Evolutionary conservation across 1,140 invertebrate genomes (phyloP), one percentile per base, ranked within the genome.

Genomic region (Tribolium castaneum): DNA sequence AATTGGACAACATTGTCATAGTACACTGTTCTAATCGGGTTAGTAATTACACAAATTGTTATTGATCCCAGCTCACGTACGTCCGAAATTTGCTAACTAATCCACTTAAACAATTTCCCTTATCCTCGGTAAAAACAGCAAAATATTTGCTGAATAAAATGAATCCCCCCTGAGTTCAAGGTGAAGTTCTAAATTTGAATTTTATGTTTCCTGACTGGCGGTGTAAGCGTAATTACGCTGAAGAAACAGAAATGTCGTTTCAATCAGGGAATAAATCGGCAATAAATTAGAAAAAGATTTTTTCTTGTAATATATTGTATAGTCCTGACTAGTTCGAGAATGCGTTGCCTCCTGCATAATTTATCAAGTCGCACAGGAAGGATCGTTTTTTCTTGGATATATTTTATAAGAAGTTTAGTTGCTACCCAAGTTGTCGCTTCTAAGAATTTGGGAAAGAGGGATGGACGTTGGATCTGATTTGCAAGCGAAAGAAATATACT

Each of bases 291-390:
- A 12, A 12, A 12, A 66, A 66, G 10, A 12, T 66, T 66, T 66
- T 62, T 62, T 56, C 19, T 66, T 66, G 12, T 66, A 35, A 66
- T 66, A 66, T 66, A 35, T 6, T 34, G 30, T 35, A 14, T 35
- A 66, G 59, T 30, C 22, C 56, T 62, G 56, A 62, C 56, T 62
- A 30, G 59, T 7, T 12, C 6, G 30, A 66, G 30, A 66, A 66
- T 66, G 34, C 59, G 59, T 66, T 35, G 59, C 59, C 59, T 66
- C 30, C 59, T 66, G 59, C 59, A 66, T 66, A 66, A 66, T 66
- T 66, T 66, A 66, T 66, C 59, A 66, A 66, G 59, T 66, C 30
- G 30, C 30, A 1, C 19, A 66, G 30, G 30, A 66, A 66, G 25
- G 59, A 66, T 66, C 59, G 59, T 34, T 66, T 66, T 66, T 66